Percentiles rank a stretch among this genome's conserved stretches.
Evolutionary conservation across 2,113 vertebrate species (phyloP).

Genomic region (Mirounga angustirostris): DNA sequence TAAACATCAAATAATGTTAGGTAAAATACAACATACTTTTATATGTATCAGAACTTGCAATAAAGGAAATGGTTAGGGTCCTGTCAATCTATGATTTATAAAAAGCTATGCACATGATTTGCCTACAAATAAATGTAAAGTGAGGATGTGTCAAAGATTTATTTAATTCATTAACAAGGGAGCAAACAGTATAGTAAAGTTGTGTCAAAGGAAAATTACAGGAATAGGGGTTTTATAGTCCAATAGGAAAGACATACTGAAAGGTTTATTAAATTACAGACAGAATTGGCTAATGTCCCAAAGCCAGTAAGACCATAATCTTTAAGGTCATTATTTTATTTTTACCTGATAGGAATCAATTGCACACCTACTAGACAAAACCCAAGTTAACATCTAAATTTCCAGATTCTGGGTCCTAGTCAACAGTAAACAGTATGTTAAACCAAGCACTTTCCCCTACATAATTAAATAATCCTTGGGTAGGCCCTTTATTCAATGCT

Average conservation of each 20-base stretch:
- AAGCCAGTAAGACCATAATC: background rate
- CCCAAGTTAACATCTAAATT: background rate
- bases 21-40: conserved; percentile 2
- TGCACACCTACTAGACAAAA: background rate
- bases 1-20: background rate
- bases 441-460: background rate
- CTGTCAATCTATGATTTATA: conserved; percentile 30
- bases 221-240: background rate
- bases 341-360: background rate
- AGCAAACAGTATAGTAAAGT: background rate
- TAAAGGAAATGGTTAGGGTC: background rate
- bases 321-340: background rate
- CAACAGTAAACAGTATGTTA: background rate
- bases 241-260: background rate
- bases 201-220: background rate
- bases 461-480: background rate
- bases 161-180: conserved; percentile 24
- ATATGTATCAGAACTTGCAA: background rate
- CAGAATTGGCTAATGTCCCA: background rate
- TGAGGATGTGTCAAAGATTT: background rate
- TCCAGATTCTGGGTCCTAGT: background rate
- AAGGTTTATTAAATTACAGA: background rate
- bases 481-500: background rate
- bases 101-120: conserved; percentile 8
- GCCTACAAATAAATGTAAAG: conserved; percentile 27